Base-by-base conservation (phyloP, 2,113 vertebrate species). In the Abramis brama region DNA sequence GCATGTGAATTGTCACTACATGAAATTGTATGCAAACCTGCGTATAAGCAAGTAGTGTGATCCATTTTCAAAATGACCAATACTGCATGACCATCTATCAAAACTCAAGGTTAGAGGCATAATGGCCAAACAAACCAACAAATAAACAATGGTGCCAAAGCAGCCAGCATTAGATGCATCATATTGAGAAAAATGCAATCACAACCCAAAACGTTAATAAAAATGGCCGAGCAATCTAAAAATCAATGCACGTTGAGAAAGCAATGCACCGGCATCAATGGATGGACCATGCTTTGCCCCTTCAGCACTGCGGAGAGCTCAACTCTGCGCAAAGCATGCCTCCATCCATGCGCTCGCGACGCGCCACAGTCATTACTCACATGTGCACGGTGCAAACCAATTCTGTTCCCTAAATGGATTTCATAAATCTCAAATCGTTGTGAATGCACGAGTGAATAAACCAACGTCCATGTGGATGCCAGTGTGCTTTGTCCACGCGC, bases 401-500 rank as follows among this genome's bases (percentile, higher is more conserved):
- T 73, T 73, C 82, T 57, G 30, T 59, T 73, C 50, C 4, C 66
- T 43, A 73, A 73, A 83, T 73, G 68, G 30, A 59, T 83, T 73
- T 81, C 70, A 64, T 75, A 86, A 59, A 86, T 86, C 70, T 82
- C 39, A 74, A 59, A 86, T 60, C 25, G 85, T 75, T 64, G 75
- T 75, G 39, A 50, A 79, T 52, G 79, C 78, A 36, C 57, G 43
- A 45, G 70, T 52, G 85, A 79, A 74, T 59, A 86, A 73, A 74
- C 79, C 79, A 50, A 25, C 50, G 84, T 47, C 87, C 87, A 86
- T 84, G 87, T 88, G 85, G 80, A 86, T 74, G 84, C 15, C 84
- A 71, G 52, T 79, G 82, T 77, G 88, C 88, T 85, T 87, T 89
- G 86, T 87, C 86, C 86, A 57, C 60, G 86, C 79, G 68, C 85